Base-by-base conservation (phyloP, 1,140 invertebrate species). In the Temnothorax nylanderi region DNA sequence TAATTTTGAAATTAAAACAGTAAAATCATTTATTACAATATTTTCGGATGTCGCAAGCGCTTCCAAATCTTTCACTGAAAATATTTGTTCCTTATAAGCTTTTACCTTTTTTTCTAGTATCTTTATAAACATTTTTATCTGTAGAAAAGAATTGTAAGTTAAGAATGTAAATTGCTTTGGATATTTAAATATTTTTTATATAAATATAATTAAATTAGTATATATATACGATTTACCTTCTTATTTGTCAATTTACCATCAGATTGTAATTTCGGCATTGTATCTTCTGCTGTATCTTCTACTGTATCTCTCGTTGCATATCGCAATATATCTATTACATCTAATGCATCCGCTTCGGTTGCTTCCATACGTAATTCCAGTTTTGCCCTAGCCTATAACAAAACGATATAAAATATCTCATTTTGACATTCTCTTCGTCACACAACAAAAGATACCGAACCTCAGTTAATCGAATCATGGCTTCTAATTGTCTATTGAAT, bases 251-350 rank as follows among this genome's bases (percentile, higher is more conserved):
- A 97, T 94, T 97, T 98, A 18, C 97, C 97, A 58, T 97, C 97
- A 44, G 54, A 84, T 54, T 75, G 74, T 67, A 47, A 86, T 37
- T 47, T 71, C 51, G 71, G 87, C 3, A 37, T 82, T 60, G 47
- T 51, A 88, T 97, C 26, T 26, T 26, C 26, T 26, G 1, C 26
- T 1, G 26, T 26, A 37, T 98, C 97, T 37, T 96, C 96, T 88
- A 97, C 97, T 10, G 97, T 97, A 92, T 98, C 97, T 32, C 97
- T 95, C 92, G 99, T 96, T 92, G 98, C 98, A 92, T 97, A 97
- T 89, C 97, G 97, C 94, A 99, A 97, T 72, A 99, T 96, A 92
- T 98, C 97, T 32, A 99, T 96, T 26, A 99, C 97, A 93, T 99
- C 98, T 78, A 96, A 94, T 5, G 98, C 99, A 96, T 99, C 98